phyloP scores from a whole-genome alignment of 2,888 invertebrate genomes.

The Drosophila bunnanda region DNA sequence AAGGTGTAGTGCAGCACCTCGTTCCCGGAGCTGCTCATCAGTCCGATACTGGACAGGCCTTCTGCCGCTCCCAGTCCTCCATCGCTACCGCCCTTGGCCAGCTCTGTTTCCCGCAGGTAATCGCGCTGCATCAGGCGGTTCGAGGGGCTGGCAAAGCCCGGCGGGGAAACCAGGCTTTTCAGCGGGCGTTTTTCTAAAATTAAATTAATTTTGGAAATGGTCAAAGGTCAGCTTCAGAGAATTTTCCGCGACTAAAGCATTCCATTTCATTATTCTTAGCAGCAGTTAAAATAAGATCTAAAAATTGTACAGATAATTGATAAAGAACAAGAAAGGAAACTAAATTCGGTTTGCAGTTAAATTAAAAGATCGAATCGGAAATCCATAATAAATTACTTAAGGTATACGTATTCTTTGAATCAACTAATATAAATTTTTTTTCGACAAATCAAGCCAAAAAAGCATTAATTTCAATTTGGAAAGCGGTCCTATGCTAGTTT shows the following conservation, averaged over 20 bases:
- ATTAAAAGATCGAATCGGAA: too few relatives aligned
- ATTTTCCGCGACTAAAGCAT: background rate
- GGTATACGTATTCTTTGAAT: too few relatives aligned
- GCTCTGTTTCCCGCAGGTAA: conserved; percentile 81
- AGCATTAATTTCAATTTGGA: too few relatives aligned
- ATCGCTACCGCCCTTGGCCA: conserved; percentile 69
- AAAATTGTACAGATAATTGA: too few relatives aligned
- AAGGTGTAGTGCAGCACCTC: conserved; percentile 85
- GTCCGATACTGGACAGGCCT: conserved; percentile 70
- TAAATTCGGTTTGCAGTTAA: too few relatives aligned
- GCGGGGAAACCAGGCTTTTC: conserved; percentile 83
- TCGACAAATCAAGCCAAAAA: too few relatives aligned
- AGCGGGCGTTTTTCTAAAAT: conserved; percentile 84
- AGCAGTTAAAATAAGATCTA: too few relatives aligned
- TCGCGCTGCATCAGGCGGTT: conserved; percentile 84
- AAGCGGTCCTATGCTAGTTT: too few relatives aligned
- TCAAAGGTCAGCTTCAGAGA: background rate
- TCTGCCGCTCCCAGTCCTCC: conserved; percentile 58
- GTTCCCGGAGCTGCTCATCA: conserved; percentile 81
- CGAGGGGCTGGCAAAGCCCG: conserved; percentile 84
- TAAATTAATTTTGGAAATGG: background rate
- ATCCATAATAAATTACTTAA: too few relatives aligned
- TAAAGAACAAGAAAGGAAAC: too few relatives aligned
- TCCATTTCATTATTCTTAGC: background rate
- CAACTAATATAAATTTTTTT: too few relatives aligned